These are phyloP conservation scores for Heterotis niloticus DNA, from an alignment of 2,113 vertebrate species.

Conservation along the genomic window DNA sequence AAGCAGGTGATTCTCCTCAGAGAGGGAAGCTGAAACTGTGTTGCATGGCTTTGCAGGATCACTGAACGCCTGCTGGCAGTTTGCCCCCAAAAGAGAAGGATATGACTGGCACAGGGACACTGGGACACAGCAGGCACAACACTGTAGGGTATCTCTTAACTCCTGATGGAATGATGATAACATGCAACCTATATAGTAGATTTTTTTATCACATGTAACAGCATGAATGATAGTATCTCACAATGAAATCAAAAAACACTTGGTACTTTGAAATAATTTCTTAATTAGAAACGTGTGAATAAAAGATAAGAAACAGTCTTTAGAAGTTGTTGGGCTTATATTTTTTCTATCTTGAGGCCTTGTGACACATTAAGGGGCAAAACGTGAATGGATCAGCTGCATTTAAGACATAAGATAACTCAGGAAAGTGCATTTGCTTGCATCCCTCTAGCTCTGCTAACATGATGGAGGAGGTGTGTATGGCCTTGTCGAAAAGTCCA, in stretches of 20 bases:
- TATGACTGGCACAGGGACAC: conserved; percentile 17
- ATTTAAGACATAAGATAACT: background rate
- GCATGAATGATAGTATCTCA: background rate
- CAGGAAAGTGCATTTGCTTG: background rate
- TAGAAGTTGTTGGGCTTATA: too few relatives aligned
- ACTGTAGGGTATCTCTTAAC: background rate
- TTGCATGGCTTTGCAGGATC: conserved; percentile 44
- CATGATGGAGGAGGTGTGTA: background rate
- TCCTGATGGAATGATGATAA: background rate
- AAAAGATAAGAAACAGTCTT: too few relatives aligned
- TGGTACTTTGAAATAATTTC: too few relatives aligned
- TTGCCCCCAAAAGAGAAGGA: conserved; percentile 30
- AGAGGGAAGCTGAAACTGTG: conserved; percentile 41
- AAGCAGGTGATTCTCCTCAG: conserved; percentile 67
- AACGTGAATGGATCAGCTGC: background rate
- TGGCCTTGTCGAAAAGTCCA: background rate
- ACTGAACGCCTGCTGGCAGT: conserved; percentile 41
- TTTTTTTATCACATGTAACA: background rate
- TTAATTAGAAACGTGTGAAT: too few relatives aligned
- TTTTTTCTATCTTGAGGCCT: too few relatives aligned
- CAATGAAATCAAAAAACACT: too few relatives aligned
- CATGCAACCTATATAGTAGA: background rate
- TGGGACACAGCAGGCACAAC: conserved; percentile 15
- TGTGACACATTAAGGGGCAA: background rate
- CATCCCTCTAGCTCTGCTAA: background rate